Conservation (phyloP, 2,888 invertebrate species). For the Luperina nickerlii region DNA sequence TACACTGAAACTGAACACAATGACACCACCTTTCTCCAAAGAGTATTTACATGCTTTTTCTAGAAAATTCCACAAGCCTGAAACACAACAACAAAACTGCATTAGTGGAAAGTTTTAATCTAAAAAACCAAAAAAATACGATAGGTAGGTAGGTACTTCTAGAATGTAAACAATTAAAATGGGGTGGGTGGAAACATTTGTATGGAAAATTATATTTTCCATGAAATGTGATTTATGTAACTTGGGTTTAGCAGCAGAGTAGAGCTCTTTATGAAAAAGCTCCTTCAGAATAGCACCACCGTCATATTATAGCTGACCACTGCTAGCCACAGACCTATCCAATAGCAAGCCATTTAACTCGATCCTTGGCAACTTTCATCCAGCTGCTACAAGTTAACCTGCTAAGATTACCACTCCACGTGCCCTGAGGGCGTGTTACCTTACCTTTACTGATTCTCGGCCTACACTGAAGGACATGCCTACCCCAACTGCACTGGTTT, state of each 20-base stretch:
- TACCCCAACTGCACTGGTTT: not conserved
- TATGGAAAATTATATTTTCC: not conserved
- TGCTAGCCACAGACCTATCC: not conserved
- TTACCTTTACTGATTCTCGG: not conserved
- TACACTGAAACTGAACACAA: not conserved
- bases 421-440: not conserved
- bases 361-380: not conserved
- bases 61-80: not conserved
- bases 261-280: not conserved
- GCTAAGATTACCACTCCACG: no score
- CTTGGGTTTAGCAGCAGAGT: not conserved
- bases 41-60: not conserved
- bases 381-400: not conserved
- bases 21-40: constrained; percentile 11
- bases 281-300: not conserved
- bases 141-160: not conserved
- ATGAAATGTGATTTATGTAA: not conserved
- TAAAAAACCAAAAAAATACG: not conserved
- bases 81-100: not conserved
- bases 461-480: not conserved
- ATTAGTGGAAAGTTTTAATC: not conserved
- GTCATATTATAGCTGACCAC: not conserved
- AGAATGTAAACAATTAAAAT: not conserved
- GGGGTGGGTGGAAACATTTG: not conserved
- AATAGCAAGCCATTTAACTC: not conserved